phyloP scores from a whole-genome alignment of 2,888 invertebrate genomes.

The Epiblema foenella region DNA sequence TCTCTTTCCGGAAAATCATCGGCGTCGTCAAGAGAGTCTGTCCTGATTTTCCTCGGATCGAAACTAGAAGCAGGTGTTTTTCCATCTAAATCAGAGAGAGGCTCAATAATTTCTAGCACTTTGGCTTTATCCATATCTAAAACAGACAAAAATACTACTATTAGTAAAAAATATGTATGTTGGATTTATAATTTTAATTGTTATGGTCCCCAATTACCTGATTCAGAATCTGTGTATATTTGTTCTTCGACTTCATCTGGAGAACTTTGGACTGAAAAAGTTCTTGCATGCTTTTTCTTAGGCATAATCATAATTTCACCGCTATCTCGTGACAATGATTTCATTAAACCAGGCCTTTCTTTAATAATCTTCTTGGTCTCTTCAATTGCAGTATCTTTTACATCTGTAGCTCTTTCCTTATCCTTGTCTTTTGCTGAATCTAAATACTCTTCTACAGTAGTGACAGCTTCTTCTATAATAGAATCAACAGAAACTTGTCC shows the following conservation, averaged over 20 bases:
- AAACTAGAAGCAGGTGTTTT: constrained; percentile 73
- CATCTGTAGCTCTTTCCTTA: constrained; percentile 61
- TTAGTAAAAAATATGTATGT: background rate
- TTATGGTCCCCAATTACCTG: constrained; percentile 59
- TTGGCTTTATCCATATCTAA: constrained; percentile 83
- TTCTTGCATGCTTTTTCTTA: constrained; percentile 78
- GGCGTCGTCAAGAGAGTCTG: constrained; percentile 81
- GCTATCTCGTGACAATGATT: constrained; percentile 79
- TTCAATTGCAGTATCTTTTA: constrained; percentile 64
- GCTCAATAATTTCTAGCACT: constrained; percentile 82
- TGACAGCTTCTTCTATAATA: constrained; percentile 78
- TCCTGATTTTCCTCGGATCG: constrained; percentile 77
- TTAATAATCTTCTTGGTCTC: constrained; percentile 67
- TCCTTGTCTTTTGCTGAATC: constrained; percentile 60
- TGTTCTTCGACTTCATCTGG: constrained; percentile 84
- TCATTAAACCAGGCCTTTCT: constrained; percentile 75
- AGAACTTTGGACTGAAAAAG: constrained; percentile 82
- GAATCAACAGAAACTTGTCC: constrained; percentile 78
- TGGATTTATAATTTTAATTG: background rate
- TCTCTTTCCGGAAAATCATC: constrained; percentile 83
- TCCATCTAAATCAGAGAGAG: constrained; percentile 73
- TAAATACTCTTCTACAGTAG: constrained; percentile 73
- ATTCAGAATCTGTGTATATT: constrained; percentile 83
- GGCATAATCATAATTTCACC: constrained; percentile 80
- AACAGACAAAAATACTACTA: constrained; percentile 47